Evolutionary conservation across 2,888 invertebrate species (phyloP).

Genomic region (Toxonevra muliebris): DNA sequence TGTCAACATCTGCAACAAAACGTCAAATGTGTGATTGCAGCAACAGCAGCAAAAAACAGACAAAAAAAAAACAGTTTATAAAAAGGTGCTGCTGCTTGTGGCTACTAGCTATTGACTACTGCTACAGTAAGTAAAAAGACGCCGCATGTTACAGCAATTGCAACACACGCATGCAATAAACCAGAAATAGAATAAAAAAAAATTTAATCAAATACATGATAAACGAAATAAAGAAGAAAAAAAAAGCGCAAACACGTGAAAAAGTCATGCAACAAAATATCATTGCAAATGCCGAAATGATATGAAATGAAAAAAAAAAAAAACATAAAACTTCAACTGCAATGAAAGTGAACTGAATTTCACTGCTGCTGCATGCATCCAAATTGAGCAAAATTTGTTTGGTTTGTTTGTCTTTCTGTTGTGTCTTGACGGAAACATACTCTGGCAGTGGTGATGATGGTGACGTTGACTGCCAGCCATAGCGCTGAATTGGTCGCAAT

Average conservation of each 20-base stretch:
- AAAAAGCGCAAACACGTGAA: not conserved
- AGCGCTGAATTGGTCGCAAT: not conserved
- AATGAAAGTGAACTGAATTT: conserved; percentile 38
- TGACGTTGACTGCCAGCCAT: conserved; percentile 3
- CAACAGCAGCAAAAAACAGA: too few relatives aligned
- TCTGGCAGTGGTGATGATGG: not conserved
- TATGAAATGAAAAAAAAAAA: too few relatives aligned
- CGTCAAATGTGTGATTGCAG: too few relatives aligned
- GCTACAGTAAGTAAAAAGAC: not conserved
- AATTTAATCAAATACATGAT: conserved; percentile 21
- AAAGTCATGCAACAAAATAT: not conserved
- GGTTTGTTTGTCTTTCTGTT: not conserved
- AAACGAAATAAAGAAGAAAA: not conserved
- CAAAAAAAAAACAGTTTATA: too few relatives aligned
- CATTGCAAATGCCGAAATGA: not conserved
- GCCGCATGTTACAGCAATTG: not conserved
- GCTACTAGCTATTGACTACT: too few relatives aligned
- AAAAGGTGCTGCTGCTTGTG: too few relatives aligned
- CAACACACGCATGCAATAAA: not conserved
- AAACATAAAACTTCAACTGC: conserved; percentile 32
- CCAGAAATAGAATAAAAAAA: conserved; percentile 7
- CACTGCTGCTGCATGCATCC: conserved; percentile 28
- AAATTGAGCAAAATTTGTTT: not conserved
- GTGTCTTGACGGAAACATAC: not conserved
- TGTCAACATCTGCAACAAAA: too few relatives aligned